These are phyloP conservation scores for Coluber constrictor DNA, from an alignment of 2,797 vertebrate species.

Conservation along the genomic window DNA sequence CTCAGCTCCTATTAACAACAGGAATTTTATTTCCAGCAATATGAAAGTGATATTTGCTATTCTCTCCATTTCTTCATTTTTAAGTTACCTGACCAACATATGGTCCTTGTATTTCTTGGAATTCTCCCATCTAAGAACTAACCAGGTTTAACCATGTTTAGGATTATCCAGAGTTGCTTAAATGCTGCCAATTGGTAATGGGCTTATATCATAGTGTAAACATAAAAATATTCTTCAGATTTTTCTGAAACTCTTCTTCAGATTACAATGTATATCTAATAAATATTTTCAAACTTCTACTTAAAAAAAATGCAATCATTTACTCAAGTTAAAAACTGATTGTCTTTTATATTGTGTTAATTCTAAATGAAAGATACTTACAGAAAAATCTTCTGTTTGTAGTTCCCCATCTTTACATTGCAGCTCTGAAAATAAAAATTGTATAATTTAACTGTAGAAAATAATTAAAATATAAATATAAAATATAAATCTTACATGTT, in stretches of 20 bases:
- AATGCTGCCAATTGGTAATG: not conserved
- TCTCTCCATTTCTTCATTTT: not conserved
- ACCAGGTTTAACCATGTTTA: not conserved
- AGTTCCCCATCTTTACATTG: conserved; percentile 82
- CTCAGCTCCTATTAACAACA: not conserved
- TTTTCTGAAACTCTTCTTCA: not conserved
- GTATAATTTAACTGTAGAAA: not conserved
- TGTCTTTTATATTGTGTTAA: not conserved
- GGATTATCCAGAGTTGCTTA: not conserved
- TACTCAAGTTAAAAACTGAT: not conserved
- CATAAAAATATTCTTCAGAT: not conserved
- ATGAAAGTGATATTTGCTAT: not conserved
- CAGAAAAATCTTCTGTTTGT: conserved; percentile 84
- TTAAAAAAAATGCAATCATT: not conserved
- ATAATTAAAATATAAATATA: not conserved
- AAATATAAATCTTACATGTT: not conserved
- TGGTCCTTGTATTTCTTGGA: not conserved
- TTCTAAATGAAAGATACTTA: conserved; percentile 70
- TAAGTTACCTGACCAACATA: not conserved
- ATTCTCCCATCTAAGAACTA: not conserved
- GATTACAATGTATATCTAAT: not conserved
- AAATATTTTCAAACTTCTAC: not conserved
- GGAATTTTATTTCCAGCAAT: not conserved
- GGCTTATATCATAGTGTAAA: not conserved
- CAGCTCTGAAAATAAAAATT: conserved; percentile 76